Conservation (phyloP, 2,888 invertebrate species). For the Athalia circularis region DNA sequence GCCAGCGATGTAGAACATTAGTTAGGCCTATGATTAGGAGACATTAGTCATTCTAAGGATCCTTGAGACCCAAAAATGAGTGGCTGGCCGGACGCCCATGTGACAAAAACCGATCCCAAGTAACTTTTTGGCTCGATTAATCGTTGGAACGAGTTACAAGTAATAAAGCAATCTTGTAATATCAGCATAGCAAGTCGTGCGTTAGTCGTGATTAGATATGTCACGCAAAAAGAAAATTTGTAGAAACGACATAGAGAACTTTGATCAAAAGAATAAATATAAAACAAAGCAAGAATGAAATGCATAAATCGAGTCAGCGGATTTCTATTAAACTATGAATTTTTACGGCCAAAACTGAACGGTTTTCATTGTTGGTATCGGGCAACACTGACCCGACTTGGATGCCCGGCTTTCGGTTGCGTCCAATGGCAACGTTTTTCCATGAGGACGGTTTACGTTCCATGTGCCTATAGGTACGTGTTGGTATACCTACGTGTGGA, state of each 20-base stretch:
- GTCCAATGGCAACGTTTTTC: constrained; percentile 21
- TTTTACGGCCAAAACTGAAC: not conserved
- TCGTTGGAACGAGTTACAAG: not conserved
- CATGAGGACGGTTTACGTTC: constrained; percentile 28
- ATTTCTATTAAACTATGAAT: not conserved
- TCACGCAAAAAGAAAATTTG: too few relatives aligned
- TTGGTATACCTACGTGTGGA: constrained; percentile 28
- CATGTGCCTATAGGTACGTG: constrained; percentile 35
- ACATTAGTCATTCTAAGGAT: constrained; percentile 46
- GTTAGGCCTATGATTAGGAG: constrained; percentile 31
- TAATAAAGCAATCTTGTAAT: constrained; percentile 14
- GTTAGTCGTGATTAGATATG: not conserved
- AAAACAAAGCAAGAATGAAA: not conserved
- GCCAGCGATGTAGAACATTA: constrained; percentile 35
- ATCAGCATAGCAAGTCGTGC: not conserved
- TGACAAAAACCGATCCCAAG: constrained; percentile 33
- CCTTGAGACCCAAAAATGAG: constrained; percentile 36
- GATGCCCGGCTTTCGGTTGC: constrained; percentile 24
- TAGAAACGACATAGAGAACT: too few relatives aligned
- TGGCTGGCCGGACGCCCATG: constrained; percentile 12
- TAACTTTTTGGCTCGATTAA: constrained; percentile 2
- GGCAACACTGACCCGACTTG: constrained; percentile 3
- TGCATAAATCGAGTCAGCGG: not conserved
- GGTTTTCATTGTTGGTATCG: not conserved
- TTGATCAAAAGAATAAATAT: too few relatives aligned